Evolutionary conservation across 2,113 vertebrate genomes (phyloP), one percentile per base, ranked within the genome.

Genomic region (Percina caprodes): DNA sequence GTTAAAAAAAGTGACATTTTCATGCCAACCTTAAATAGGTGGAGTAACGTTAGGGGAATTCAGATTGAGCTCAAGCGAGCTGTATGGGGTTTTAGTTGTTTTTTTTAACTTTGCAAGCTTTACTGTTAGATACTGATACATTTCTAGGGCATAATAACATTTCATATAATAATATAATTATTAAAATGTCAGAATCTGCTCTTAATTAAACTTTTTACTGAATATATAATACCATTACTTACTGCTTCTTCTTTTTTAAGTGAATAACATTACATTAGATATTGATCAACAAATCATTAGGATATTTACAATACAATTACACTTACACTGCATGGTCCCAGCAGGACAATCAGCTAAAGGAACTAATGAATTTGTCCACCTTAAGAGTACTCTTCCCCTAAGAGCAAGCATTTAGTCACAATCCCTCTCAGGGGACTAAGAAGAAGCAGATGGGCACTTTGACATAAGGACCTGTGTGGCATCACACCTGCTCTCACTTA

Each of bases 391-490:
- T 30, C 30, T 30, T 4, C 30, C 30, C 30, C 30, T 4, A 30
- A 30, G 30, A 30, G 3, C 30, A 30, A 30, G 30, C 30, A 30
- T 30, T 30, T 30, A 30, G 9, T 77, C 73, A 80, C 60, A 13
- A 1, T 52, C 59, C 58, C 12, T 77, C 86, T 83, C 18, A 19
- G 0, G 66, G 30, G 79, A 48, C 46, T 23, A 24, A 59, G 6
- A 70, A 62, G 60, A 66, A 83, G 77, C 91, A 91, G 85, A 70
- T 92, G 90, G 87, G 24, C 80, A 39, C 54, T 81, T 87, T 3
- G 56, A 35, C 35, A 26, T 21, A 19, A 80, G 66, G 72, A 74
- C 66, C 42, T 77, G 14, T 6, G 26, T 45, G 49, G 63, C 4
- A 6, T 72, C 65, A 65, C 79, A 71, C 55, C 49, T 45, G 54